Evolutionary conservation across 2,113 vertebrate genomes (phyloP).

Genomic region (Petrocephalus microphthalmus): DNA sequence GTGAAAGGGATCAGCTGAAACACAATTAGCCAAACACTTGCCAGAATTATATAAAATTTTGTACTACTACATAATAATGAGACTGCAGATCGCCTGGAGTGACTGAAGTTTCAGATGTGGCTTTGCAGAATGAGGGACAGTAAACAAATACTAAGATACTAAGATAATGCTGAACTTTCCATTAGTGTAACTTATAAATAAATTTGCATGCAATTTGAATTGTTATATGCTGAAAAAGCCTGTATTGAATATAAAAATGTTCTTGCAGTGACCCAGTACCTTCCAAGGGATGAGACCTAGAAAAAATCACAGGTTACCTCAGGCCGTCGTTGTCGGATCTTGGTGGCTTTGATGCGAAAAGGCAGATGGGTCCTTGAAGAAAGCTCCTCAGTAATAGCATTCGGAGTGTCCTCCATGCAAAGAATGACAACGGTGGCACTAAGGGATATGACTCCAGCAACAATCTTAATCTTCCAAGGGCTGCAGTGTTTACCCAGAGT

Average conservation of each 20-base stretch:
- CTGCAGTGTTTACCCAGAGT: neutral
- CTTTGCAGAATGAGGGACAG: neutral
- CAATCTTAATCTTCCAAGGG: neutral
- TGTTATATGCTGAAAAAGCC: neutral
- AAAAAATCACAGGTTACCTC: neutral
- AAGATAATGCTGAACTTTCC: neutral
- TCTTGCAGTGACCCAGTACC: neutral
- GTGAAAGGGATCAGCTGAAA: neutral
- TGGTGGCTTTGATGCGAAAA: neutral
- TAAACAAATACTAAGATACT: neutral
- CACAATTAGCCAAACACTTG: conserved; percentile 1
- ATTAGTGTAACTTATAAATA: conserved; percentile 9
- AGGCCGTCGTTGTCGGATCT: neutral
- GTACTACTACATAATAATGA: neutral
- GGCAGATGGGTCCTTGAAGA: neutral
- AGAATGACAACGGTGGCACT: neutral
- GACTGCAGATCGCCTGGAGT: neutral
- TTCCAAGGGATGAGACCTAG: neutral
- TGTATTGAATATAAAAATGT: neutral
- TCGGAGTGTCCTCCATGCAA: neutral
- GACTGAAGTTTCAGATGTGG: neutral
- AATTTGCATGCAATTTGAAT: conserved; percentile 2
- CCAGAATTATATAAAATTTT: neutral
- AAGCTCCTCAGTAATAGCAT: neutral
- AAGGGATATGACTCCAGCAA: neutral